Percentiles rank a stretch among this genome's conserved stretches.
These are phyloP conservation scores for Hymenochirus boettgeri DNA, from an alignment of 2,113 vertebrate species.

Conservation along the genomic window DNA sequence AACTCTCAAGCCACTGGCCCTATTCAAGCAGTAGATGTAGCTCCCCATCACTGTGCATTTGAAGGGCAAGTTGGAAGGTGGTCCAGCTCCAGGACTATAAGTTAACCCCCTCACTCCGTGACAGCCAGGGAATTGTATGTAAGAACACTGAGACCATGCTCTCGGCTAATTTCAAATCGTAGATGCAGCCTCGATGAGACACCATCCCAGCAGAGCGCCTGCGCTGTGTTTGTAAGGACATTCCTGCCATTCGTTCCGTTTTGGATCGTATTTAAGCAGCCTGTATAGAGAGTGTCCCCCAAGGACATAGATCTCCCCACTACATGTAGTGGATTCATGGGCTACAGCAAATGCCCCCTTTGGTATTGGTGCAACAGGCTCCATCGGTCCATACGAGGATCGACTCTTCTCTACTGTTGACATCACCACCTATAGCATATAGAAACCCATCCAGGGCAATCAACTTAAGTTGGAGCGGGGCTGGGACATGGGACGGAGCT, in stretches of 20 bases:
- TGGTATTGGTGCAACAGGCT: constrained; percentile 79
- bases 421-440: constrained; percentile 94
- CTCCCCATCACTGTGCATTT: constrained; percentile 80
- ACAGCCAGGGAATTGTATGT: constrained; percentile 91
- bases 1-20: constrained; percentile 81
- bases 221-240: constrained; percentile 86
- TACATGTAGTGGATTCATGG: constrained; percentile 87
- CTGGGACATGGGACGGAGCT: constrained; percentile 79
- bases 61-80: constrained; percentile 65
- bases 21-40: constrained; percentile 90
- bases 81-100: constrained; percentile 58
- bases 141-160: constrained; percentile 75
- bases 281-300: constrained; percentile 94
- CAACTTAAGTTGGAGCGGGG: constrained; percentile 89
- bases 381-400: constrained; percentile 91
- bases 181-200: constrained; percentile 84
- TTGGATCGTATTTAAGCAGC: constrained; percentile 86
- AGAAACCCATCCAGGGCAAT: constrained; percentile 89
- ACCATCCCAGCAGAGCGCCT: constrained; percentile 91
- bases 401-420: constrained; percentile 86
- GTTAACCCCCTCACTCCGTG: constrained; percentile 79
- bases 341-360: constrained; percentile 92
- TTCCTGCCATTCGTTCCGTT: constrained; percentile 94
- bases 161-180: constrained; percentile 81
- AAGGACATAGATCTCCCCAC: constrained; percentile 88